Percentiles rank a stretch among this genome's conserved stretches.
These are phyloP conservation scores for Cyrtorhinus lividipennis DNA, from an alignment of 1,140 invertebrate genomes.

Conservation along the genomic window DNA sequence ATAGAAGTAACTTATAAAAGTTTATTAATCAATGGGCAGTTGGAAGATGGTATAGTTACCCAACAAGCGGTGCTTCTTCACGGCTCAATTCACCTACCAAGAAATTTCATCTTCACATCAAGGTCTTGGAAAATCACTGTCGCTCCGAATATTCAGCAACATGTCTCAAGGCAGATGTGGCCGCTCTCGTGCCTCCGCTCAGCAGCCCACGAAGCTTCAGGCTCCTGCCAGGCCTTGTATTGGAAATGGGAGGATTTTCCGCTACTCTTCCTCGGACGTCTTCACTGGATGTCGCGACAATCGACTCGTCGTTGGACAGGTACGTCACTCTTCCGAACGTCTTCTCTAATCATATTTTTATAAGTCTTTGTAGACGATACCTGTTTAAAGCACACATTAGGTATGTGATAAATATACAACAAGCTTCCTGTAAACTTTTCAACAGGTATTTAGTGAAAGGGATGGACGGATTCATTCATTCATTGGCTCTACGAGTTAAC, in stretches of 20 bases:
- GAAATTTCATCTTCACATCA: no score
- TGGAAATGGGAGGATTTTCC: neutral
- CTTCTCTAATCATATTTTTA: no score
- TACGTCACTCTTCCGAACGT: neutral
- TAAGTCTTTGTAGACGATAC: no score
- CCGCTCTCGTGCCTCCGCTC: slow-evolving; percentile 29
- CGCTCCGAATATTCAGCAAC: slow-evolving; percentile 9
- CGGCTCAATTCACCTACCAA: no score
- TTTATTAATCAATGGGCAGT: no score
- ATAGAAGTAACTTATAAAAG: no score
- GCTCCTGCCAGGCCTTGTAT: neutral
- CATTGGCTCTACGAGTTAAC: neutral
- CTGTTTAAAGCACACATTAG: no score
- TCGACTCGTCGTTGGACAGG: neutral
- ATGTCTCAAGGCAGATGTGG: slow-evolving; percentile 27
- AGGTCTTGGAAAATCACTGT: slow-evolving; percentile 29
- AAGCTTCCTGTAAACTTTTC: no score
- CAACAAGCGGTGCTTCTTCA: no score
- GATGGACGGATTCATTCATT: slow-evolving; percentile 9
- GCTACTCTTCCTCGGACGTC: neutral
- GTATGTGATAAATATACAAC: no score
- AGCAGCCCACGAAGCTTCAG: slow-evolving; percentile 22
- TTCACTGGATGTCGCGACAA: neutral
- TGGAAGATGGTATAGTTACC: no score
- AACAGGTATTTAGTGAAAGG: slow-evolving; percentile 8